A percentile compares a stretch with the other conserved stretches of the same genome.
Conservation (phyloP, 2,797 vertebrate genomes). For the Vultur gryphus region DNA sequence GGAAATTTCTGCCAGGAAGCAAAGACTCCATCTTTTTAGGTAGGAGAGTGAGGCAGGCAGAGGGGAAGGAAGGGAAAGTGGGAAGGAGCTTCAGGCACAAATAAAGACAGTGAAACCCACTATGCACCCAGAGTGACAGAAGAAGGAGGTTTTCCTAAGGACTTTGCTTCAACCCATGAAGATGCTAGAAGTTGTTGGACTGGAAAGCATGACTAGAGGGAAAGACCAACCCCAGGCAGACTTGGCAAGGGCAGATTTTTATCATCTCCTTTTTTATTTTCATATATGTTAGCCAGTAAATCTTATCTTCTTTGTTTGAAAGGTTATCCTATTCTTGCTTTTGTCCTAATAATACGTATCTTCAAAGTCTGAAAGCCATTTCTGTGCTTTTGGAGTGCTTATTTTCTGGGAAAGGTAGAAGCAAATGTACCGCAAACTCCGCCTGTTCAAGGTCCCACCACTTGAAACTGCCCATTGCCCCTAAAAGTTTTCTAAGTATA, state of each 20-base stretch:
- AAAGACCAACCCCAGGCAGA: background rate
- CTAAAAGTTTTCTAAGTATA: background rate
- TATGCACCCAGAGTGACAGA: rapidly evolving
- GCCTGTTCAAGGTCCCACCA: background rate
- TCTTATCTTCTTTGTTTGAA: background rate
- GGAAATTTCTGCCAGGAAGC: background rate
- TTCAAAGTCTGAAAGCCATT: background rate
- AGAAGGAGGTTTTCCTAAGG: background rate
- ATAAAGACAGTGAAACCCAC: background rate
- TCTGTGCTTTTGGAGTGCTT: background rate
- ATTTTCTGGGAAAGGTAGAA: background rate
- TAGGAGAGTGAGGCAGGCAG: background rate
- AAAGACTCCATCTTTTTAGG: background rate
- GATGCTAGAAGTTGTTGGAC: background rate
- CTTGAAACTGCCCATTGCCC: background rate
- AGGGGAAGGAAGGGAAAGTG: background rate
- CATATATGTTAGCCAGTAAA: background rate
- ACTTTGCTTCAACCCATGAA: background rate
- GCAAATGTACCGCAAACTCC: background rate
- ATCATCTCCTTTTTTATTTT: background rate
- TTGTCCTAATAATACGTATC: background rate
- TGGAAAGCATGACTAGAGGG: background rate
- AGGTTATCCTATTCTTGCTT: background rate
- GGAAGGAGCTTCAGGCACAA: rapidly evolving
- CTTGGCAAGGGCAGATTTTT: background rate